A percentile compares a stretch with the other conserved stretches of the same genome.
Conservation (phyloP, 1,140 invertebrate genomes). For the Archegozetes longisetosus region DNA sequence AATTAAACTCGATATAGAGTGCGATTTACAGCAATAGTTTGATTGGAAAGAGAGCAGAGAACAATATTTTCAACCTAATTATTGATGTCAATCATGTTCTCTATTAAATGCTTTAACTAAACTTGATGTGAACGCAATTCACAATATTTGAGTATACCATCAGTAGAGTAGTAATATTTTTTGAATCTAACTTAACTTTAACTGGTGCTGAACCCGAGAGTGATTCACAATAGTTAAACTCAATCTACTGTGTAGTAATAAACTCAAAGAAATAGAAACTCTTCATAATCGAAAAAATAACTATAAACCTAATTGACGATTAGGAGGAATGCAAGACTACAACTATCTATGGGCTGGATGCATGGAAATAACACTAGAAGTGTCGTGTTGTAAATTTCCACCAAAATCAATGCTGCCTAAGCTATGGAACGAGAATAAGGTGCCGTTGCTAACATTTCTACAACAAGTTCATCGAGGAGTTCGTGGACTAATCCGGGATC, state of each 20-base stretch:
- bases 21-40: too few relatives aligned
- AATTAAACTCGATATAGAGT: too few relatives aligned
- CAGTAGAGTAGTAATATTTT: too few relatives aligned
- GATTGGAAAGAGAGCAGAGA: too few relatives aligned
- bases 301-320: conserved; percentile 12
- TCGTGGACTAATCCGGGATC: conserved; percentile 63
- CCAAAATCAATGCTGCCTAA: conserved; percentile 30
- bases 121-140: too few relatives aligned
- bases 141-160: too few relatives aligned
- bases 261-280: background rate
- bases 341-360: conserved; percentile 46
- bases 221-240: background rate
- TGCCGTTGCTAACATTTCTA: conserved; percentile 62
- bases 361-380: conserved; percentile 48
- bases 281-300: background rate
- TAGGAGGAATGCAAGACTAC: conserved; percentile 47
- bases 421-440: conserved; percentile 44
- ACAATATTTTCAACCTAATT: too few relatives aligned
- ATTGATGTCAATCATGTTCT: too few relatives aligned
- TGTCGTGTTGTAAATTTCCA: conserved; percentile 47
- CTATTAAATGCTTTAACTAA: too few relatives aligned
- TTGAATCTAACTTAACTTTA: too few relatives aligned
- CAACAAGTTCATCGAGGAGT: conserved; percentile 64
- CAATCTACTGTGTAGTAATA: background rate
- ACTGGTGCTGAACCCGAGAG: too few relatives aligned